phyloP scores from a whole-genome alignment of 2,113 vertebrate species.

The Pheucticus melanocephalus region DNA sequence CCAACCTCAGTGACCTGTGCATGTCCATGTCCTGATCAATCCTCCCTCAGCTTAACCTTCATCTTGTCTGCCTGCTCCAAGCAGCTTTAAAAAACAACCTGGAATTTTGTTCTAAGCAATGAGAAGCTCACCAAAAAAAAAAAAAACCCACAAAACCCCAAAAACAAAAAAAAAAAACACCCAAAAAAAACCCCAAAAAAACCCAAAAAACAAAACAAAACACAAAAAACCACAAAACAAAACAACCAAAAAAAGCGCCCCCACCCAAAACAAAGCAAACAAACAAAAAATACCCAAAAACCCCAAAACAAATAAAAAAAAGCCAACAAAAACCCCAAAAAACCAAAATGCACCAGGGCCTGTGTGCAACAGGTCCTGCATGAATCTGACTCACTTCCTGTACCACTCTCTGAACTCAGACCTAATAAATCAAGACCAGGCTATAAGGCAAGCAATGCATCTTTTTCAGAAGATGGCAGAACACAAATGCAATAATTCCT shows the following conservation, averaged over 20 bases:
- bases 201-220: too few relatives aligned
- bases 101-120: not conserved
- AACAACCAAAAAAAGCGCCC: too few relatives aligned
- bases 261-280: too few relatives aligned
- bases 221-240: too few relatives aligned
- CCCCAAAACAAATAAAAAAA: not conserved
- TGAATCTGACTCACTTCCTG: not conserved
- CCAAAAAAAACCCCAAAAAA: not conserved
- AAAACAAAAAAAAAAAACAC: too few relatives aligned
- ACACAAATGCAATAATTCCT: not conserved
- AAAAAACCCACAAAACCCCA: not conserved
- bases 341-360: not conserved
- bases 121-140: not conserved
- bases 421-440: not conserved
- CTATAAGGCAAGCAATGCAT: slow-evolving; percentile 15
- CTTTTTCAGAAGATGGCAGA: not conserved
- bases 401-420: not conserved
- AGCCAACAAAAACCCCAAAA: too few relatives aligned
- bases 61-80: not conserved
- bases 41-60: not conserved
- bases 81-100: not conserved
- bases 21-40: not conserved
- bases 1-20: not conserved
- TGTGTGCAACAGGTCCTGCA: not conserved
- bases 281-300: too few relatives aligned